phyloP scores from a whole-genome alignment of 1,140 invertebrate genomes.

The Helicoverpa armigera region DNA sequence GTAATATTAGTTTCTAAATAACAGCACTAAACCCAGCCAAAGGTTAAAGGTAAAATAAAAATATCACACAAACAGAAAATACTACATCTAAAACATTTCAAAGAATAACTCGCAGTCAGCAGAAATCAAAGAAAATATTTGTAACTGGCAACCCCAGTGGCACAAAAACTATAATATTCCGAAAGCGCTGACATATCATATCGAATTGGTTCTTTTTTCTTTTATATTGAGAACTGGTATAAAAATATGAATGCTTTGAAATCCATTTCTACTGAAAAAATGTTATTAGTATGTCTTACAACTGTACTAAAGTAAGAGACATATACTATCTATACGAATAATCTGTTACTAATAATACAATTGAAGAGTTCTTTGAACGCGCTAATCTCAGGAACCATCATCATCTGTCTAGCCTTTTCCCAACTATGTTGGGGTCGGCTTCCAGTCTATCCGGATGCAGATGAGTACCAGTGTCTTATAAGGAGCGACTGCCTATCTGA shows the following conservation, averaged over 20 bases:
- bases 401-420: too few species aligned
- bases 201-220: background rate
- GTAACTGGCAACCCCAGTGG: background rate
- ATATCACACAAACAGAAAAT: background rate
- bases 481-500: too few species aligned
- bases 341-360: too few species aligned
- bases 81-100: background rate
- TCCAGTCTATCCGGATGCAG: too few species aligned
- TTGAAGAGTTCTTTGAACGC: too few species aligned
- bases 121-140: constrained; percentile 15
- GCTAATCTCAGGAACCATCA: too few species aligned
- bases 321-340: background rate
- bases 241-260: background rate
- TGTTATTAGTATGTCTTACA: background rate
- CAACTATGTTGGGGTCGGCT: too few species aligned
- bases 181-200: constrained; percentile 1
- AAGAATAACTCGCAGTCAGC: background rate
- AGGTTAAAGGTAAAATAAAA: background rate
- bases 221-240: background rate
- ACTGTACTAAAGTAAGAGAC: background rate
- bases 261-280: background rate
- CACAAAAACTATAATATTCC: constrained; percentile 2
- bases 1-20: too few species aligned
- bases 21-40: too few species aligned
- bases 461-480: too few species aligned